A percentile compares a stretch with the other conserved stretches of the same genome.
Conservation (phyloP, 2,888 invertebrate genomes). For the Tanypteryx hageni region DNA sequence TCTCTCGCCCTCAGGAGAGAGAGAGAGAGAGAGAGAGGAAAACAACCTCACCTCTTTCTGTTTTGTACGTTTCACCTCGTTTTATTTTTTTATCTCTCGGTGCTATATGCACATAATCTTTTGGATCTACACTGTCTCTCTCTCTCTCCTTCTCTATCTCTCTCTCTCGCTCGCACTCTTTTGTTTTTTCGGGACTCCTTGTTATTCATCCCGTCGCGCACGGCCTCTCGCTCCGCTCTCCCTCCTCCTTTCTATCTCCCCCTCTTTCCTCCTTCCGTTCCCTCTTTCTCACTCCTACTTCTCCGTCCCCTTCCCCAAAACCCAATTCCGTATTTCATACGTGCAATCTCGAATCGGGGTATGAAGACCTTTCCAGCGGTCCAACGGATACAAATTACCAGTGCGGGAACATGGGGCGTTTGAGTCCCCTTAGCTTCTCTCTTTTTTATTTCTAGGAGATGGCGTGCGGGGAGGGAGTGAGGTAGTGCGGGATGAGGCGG, state of each 20-base stretch:
- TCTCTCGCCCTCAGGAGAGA: neutral
- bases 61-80: slow-evolving; percentile 30
- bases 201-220: slow-evolving; percentile 34
- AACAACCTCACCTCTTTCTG: neutral
- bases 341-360: neutral
- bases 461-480: neutral
- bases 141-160: slow-evolving; percentile 4
- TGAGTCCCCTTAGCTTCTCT: neutral
- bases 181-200: slow-evolving; percentile 35
- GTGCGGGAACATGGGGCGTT: neutral
- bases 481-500: neutral
- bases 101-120: slow-evolving; percentile 49
- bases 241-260: neutral
- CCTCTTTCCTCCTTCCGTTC: neutral
- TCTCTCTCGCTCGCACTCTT: neutral
- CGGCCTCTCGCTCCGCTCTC: neutral
- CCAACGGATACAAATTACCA: slow-evolving; percentile 11
- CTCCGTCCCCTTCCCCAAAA: slow-evolving; percentile 25
- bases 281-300: neutral
- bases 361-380: neutral
- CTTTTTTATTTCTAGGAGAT: neutral
- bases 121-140: slow-evolving; percentile 52
- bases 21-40: neutral
- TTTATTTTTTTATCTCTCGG: slow-evolving; percentile 18
- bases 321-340: slow-evolving; percentile 56